Evolutionary conservation across 1,140 invertebrate species (phyloP), one percentile per base, ranked within the genome.

Genomic region (Drusus annulatus): DNA sequence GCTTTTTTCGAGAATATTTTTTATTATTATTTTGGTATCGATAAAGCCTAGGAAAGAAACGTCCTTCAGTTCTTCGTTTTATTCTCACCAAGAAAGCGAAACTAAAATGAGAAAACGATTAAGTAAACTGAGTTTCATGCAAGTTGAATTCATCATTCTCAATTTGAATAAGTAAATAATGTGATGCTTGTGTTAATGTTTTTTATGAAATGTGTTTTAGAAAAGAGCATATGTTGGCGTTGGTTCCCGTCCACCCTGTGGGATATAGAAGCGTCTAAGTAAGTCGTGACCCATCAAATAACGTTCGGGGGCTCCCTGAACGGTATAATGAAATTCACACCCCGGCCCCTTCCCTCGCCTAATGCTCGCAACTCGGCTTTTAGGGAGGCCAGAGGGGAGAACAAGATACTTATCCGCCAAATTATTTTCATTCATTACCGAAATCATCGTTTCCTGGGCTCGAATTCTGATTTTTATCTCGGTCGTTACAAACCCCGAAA

Each of bases 391-490:
- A 75, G 69, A 78, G 82, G 81, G 82, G 76, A 82, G 79, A 84
- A 86, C 86, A 88, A 89, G 89, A 89, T 89, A 90, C 89, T 89
- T 88, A 90, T 89, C 88, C 87, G 88, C 88, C 88, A 90, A 90
- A 90, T 90, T 90, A 88, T 90, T 90, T 90, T 89, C 89, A 90
- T 89, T 89, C 81, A 83, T 83, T 83, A 83, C 81, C 79, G 76
- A 80, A 83, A 83, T 83, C 71, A 83, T 83, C 81, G 76, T 79
- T 83, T 83, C 79, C 81, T 77, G 78, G 13, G 28, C 60, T 52
- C 45, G 25, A 45, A 56, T 78, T 69, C 69, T 80, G 81, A 83
- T 83, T 83, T 83, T 83, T 83, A 83, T 83, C 81, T 71, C 63
- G 78, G 19, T 56, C 65, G 81, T 83, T 80, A 82, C 81, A 80